Conservation (phyloP, 1,140 invertebrate genomes). For the Microplitis demolitor region DNA sequence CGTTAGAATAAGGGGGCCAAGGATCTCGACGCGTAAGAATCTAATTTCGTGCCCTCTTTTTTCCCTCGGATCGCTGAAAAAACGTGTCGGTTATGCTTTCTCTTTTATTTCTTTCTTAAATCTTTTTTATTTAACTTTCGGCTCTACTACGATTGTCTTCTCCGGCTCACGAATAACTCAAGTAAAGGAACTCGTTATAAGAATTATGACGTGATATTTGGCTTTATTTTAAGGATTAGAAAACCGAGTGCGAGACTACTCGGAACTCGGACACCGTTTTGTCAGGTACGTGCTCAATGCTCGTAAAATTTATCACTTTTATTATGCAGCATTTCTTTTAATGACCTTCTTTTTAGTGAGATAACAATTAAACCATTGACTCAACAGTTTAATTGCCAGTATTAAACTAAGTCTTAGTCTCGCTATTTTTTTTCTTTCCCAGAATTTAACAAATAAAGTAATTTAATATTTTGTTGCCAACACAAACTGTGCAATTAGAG, state of each 20-base stretch:
- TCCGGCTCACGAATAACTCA: neutral
- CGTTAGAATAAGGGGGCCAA: slow-evolving; percentile 15
- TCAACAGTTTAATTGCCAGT: neutral
- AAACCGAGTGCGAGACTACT: neutral
- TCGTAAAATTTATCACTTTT: neutral
- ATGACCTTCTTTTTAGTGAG: neutral
- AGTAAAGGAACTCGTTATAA: neutral
- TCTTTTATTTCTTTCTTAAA: neutral
- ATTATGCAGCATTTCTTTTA: neutral
- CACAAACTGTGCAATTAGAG: too few relatives aligned
- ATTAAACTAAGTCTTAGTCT: neutral
- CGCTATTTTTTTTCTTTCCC: neutral
- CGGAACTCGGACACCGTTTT: neutral
- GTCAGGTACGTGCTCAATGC: neutral
- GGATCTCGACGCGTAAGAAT: neutral
- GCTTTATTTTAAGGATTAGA: neutral
- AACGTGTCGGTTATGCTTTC: neutral
- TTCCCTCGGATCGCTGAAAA: neutral
- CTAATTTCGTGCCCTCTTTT: neutral
- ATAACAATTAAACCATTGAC: slow-evolving; percentile 2
- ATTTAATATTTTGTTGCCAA: neutral
- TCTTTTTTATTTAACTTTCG: neutral
- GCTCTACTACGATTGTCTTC: neutral
- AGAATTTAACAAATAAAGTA: neutral
- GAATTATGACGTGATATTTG: neutral